Base-by-base conservation (phyloP, 2,888 invertebrate genomes). In the Tinea pellionella region DNA sequence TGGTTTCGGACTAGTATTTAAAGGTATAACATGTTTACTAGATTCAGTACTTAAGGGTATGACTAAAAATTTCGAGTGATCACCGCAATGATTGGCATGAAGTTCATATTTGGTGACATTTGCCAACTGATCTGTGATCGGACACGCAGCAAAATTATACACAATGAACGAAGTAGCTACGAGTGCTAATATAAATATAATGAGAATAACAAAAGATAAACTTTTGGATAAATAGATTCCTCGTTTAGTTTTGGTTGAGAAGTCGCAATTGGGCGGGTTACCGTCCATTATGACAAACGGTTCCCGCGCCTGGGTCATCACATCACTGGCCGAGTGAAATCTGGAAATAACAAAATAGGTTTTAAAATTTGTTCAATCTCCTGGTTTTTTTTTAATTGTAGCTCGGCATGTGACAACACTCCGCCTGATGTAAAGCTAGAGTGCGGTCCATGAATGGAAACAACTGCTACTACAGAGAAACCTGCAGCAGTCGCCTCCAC, bases 131-230 rank as follows among this genome's bases (percentile, higher is more conserved):
- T 87, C 84, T 51, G 87, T 78, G 60, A 88, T 80, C 1, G 90
- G 89, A 65, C 93, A 93, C 0, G 92, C 90, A 13, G 92, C 91
- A 67, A 94, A 91, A 75, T 93, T 93, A 74, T 94, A 94, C 18
- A 94, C 93, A 64, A 94, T 78, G 32, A 95, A 89, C 7, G 93
- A 93, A 1, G 93, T 93, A 51, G 91, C 91, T 24, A 93, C 86
- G 58, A 94, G 73, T 8, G 91, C 90, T 64, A 90, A 83, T 0
- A 91, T 72, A 71, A 94, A 93, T 63, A 92, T 88, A 43, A 91
- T 78, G 3, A 89, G 84, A 55, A 94, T 75, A 15, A 93, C 79
- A 57, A 91, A 78, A 4, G 90, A 89, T 12, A 92, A 89, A 62
- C 90, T 89, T 65, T 90, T 89, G 19, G 93, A 92, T 59, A 94